phyloP scores from a whole-genome alignment of 1,140 invertebrate genomes.

The Procambarus virginalis region DNA sequence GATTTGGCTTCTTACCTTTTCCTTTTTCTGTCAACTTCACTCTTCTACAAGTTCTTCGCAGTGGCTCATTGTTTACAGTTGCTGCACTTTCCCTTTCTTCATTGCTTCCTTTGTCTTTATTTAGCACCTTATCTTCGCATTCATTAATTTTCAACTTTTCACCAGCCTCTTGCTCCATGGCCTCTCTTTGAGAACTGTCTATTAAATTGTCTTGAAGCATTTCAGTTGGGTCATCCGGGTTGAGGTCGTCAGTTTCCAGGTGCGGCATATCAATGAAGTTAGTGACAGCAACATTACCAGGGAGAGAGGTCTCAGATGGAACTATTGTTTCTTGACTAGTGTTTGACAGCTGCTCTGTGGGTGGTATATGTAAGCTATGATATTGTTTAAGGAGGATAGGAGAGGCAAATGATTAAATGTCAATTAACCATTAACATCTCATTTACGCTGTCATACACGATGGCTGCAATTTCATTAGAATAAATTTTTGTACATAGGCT shows the following conservation, averaged over 20 bases:
- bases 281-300: neutral
- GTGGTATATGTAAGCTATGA: neutral
- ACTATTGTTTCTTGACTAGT: conserved; percentile 13
- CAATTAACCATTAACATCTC: too few species aligned
- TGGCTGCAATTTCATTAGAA: too few species aligned
- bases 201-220: neutral
- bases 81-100: neutral
- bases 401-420: too few species aligned
- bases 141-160: neutral
- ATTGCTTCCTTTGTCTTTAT: neutral
- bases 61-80: neutral
- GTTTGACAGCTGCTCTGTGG: neutral
- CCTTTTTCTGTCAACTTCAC: conserved; percentile 6
- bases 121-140: neutral
- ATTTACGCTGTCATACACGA: too few species aligned
- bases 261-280: conserved; percentile 10
- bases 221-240: conserved; percentile 30
- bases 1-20: neutral
- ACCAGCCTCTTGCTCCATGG: neutral
- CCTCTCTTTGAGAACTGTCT: neutral
- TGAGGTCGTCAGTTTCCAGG: conserved; percentile 4
- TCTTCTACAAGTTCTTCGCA: conserved; percentile 7
- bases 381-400: neutral
- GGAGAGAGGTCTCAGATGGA: neutral
- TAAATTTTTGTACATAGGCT: too few species aligned